A percentile compares a stretch with the other conserved stretches of the same genome.
These are phyloP conservation scores for Smittia aterrima DNA, from an alignment of 2,888 invertebrate genomes.

Conservation along the genomic window DNA sequence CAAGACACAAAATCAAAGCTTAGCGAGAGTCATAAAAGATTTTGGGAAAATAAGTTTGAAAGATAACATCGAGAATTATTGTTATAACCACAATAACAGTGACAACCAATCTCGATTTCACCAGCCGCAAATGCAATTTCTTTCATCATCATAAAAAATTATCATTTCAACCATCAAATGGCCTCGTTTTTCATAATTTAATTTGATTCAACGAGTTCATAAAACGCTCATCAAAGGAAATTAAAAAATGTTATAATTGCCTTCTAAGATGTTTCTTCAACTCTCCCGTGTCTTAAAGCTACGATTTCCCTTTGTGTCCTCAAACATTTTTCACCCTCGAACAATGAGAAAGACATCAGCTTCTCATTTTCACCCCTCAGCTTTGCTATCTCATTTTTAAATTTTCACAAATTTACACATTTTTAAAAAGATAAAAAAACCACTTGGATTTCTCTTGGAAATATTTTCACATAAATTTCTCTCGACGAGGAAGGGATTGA, in stretches of 20 bases:
- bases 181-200: constrained; percentile 20
- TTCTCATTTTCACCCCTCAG: background rate
- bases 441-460: background rate
- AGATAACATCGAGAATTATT: background rate
- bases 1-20: too few relatives aligned
- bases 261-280: background rate
- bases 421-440: constrained; percentile 28
- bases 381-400: constrained; percentile 1
- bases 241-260: constrained; percentile 32
- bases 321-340: constrained; percentile 26
- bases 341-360: background rate
- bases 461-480: constrained; percentile 36
- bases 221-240: constrained; percentile 41
- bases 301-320: background rate
- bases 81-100: background rate
- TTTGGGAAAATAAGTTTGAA: too few relatives aligned
- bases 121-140: background rate
- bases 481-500: constrained; percentile 18
- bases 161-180: constrained; percentile 24
- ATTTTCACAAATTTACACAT: constrained; percentile 13
- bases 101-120: background rate
- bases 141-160: constrained; percentile 12
- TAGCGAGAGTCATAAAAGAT: too few relatives aligned
- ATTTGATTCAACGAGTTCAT: constrained; percentile 38
- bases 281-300: background rate